Evolutionary conservation across 2,797 vertebrate species (phyloP).

Genomic region (Leuciscus waleckii): DNA sequence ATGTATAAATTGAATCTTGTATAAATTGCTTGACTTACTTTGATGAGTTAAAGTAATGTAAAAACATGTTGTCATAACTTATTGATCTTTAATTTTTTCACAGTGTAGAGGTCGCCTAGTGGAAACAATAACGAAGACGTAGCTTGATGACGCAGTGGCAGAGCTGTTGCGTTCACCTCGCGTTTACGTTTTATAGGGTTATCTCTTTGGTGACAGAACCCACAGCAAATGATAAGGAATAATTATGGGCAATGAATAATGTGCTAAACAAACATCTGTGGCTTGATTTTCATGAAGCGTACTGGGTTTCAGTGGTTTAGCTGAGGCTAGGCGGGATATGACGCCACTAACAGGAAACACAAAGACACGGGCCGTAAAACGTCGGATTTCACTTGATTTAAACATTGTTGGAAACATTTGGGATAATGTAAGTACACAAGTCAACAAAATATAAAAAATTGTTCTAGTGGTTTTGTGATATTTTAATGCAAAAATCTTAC

Average conservation of each 20-base stretch:
- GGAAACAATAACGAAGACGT: neutral
- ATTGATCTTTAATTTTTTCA: too few relatives aligned
- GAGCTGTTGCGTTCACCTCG: neutral
- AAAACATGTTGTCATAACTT: too few relatives aligned
- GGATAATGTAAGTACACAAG: too few relatives aligned
- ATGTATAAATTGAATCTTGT: too few relatives aligned
- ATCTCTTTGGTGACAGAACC: neutral
- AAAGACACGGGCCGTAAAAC: fast-evolving
- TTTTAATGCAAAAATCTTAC: too few relatives aligned
- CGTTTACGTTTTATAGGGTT: neutral
- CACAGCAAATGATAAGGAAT: neutral
- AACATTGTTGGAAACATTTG: too few relatives aligned
- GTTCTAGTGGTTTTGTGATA: too few relatives aligned
- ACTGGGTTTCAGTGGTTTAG: neutral
- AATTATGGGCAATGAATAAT: neutral
- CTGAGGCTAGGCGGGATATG: neutral
- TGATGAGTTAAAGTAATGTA: too few relatives aligned
- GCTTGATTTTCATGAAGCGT: neutral
- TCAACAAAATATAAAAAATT: too few relatives aligned
- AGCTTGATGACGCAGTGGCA: neutral
- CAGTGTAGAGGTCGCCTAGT: too few relatives aligned
- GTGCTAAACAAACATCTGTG: neutral
- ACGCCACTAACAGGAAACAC: neutral
- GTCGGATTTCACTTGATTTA: too few relatives aligned
- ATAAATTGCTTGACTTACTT: too few relatives aligned